These are phyloP conservation scores for Brachycybe producta DNA, from an alignment of 2,888 invertebrate species.

Conservation along the genomic window DNA sequence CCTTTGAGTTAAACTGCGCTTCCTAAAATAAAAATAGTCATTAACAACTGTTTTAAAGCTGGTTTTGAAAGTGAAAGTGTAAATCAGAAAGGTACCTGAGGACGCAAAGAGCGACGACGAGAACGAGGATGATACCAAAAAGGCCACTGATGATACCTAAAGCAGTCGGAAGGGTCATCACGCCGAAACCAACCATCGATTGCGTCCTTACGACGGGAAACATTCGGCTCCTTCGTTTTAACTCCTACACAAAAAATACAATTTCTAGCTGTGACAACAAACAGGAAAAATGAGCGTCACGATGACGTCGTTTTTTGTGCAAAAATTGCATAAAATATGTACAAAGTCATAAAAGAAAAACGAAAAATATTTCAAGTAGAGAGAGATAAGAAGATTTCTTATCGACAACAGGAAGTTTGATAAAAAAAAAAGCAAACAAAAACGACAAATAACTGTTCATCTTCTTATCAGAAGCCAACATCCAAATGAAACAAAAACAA, in stretches of 20 bases:
- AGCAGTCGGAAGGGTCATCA: conserved; percentile 21
- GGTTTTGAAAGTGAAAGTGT: background rate
- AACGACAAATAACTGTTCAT: no score
- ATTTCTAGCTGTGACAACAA: conserved; percentile 2
- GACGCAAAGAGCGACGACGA: conserved; percentile 49
- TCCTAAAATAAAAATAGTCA: background rate
- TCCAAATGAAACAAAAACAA: no score
- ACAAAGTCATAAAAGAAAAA: no score
- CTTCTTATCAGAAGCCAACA: no score
- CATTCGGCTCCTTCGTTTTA: conserved; percentile 18
- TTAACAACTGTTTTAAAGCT: conserved; percentile 15
- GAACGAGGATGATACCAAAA: conserved; percentile 47
- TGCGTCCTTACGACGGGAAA: conserved; percentile 6
- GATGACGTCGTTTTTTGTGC: background rate
- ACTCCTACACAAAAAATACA: conserved; percentile 1
- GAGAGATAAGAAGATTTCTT: no score
- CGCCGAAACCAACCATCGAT: conserved; percentile 1
- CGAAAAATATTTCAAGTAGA: no score
- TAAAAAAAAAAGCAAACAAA: no score
- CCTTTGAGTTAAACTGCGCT: background rate
- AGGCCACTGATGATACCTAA: conserved; percentile 54
- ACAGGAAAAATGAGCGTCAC: no score
- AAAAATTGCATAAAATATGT: conserved; percentile 17
- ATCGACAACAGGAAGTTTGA: no score
- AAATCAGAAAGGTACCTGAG: conserved; percentile 39